Conservation (phyloP, 2,113 vertebrate species). For the Eulemur rufifrons region DNA sequence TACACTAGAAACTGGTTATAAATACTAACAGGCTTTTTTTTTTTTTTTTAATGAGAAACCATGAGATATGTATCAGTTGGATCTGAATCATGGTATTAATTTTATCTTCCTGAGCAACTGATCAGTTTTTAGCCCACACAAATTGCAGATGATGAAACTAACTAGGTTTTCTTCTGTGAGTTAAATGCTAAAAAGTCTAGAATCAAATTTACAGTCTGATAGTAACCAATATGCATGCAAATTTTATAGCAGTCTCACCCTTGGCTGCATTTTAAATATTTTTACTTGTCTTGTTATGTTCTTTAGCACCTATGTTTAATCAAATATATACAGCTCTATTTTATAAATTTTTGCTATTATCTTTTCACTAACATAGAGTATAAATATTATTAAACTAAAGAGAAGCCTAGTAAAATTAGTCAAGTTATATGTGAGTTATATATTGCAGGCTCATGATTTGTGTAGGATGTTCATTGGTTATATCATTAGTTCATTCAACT, state of each 20-base stretch:
- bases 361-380: not conserved
- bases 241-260: not conserved
- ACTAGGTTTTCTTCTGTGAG: not conserved
- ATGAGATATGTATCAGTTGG: not conserved
- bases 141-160: not conserved
- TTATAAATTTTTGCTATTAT: not conserved
- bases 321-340: not conserved
- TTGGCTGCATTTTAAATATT: not conserved
- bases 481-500: not conserved
- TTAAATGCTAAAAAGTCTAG: not conserved
- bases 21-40: not conserved
- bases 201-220: not conserved
- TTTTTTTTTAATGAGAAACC: not conserved
- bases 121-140: not conserved
- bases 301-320: not conserved
- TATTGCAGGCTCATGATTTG: not conserved
- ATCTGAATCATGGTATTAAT: not conserved
- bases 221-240: not conserved
- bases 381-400: not conserved
- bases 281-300: not conserved
- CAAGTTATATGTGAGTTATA: not conserved
- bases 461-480: not conserved
- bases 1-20: not conserved
- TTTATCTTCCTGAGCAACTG: not conserved
- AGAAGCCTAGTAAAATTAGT: not conserved